Conservation (phyloP, 2,113 vertebrate genomes). For the Bungarus multicinctus region DNA sequence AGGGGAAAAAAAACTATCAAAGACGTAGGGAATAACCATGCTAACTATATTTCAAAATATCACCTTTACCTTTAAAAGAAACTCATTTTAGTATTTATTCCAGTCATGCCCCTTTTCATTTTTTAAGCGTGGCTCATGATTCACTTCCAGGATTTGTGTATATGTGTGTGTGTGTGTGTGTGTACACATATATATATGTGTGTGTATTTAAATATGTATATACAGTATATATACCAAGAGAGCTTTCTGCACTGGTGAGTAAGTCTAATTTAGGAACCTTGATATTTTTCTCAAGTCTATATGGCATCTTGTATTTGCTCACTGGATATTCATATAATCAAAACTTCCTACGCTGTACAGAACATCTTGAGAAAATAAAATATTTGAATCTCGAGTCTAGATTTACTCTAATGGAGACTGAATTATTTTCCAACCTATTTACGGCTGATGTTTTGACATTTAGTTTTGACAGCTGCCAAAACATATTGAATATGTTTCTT, state of each 20-base stretch:
- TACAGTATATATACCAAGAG: background rate
- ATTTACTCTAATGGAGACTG: constrained; percentile 14
- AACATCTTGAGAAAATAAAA: background rate
- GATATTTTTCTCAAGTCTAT: background rate
- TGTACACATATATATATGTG: no score
- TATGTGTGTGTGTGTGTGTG: no score
- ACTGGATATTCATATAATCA: background rate
- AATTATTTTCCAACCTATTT: constrained; percentile 19
- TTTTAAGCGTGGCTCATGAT: background rate
- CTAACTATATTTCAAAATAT: background rate
- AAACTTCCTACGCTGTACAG: background rate
- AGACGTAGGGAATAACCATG: background rate
- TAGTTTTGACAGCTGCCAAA: constrained; percentile 52
- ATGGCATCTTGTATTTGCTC: background rate
- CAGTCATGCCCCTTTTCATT: background rate
- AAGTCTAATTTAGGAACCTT: background rate
- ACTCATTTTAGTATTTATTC: background rate
- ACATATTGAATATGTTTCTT: constrained; percentile 41
- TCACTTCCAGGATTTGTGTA: background rate
- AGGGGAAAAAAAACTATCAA: background rate
- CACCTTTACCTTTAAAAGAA: background rate
- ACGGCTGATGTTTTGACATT: constrained; percentile 56
- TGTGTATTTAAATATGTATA: no score
- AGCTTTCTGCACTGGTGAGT: background rate
- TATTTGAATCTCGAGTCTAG: background rate